Conservation (phyloP, 2,888 invertebrate species). For the Caenorhabditis becei region DNA sequence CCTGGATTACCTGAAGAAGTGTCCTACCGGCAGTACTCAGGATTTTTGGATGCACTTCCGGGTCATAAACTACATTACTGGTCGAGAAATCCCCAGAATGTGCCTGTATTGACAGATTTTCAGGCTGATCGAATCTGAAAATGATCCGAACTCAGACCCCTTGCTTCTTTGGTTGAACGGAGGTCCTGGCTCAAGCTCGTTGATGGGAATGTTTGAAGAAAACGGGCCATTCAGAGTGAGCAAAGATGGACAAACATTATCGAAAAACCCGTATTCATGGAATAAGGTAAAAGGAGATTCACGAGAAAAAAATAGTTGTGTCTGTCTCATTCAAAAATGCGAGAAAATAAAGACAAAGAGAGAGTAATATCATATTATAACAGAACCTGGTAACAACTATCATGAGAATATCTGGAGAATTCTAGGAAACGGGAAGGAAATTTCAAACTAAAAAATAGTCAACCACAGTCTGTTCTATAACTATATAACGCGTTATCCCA, state of each 20-base stretch:
- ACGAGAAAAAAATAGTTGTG: too few species aligned
- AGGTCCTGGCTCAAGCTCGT: conserved; percentile 83
- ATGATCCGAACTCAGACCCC: conserved; percentile 63
- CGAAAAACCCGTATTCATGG: conserved; percentile 75
- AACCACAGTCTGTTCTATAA: too few species aligned
- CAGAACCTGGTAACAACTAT: too few species aligned
- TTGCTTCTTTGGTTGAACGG: conserved; percentile 73
- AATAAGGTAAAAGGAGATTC: conserved; percentile 73
- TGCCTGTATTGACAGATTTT: neutral
- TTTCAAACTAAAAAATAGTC: too few species aligned
- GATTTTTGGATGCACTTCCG: conserved; percentile 78
- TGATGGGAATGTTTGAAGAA: conserved; percentile 82
- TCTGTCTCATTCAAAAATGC: too few species aligned
- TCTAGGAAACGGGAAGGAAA: too few species aligned
- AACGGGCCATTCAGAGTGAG: conserved; percentile 82
- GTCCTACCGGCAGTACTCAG: conserved; percentile 64
- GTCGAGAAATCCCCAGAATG: conserved; percentile 66
- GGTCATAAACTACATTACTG: conserved; percentile 82
- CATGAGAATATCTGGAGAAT: too few species aligned
- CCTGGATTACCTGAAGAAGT: conserved; percentile 60
- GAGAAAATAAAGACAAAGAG: too few species aligned
- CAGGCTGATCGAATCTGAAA: conserved; percentile 69
- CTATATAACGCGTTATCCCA: too few species aligned
- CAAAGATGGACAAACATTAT: conserved; percentile 69
- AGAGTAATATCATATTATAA: too few species aligned